Evolutionary conservation across 2,888 invertebrate genomes (phyloP), one percentile per base, ranked within the genome.

Genomic region (Pheosia gnoma): DNA sequence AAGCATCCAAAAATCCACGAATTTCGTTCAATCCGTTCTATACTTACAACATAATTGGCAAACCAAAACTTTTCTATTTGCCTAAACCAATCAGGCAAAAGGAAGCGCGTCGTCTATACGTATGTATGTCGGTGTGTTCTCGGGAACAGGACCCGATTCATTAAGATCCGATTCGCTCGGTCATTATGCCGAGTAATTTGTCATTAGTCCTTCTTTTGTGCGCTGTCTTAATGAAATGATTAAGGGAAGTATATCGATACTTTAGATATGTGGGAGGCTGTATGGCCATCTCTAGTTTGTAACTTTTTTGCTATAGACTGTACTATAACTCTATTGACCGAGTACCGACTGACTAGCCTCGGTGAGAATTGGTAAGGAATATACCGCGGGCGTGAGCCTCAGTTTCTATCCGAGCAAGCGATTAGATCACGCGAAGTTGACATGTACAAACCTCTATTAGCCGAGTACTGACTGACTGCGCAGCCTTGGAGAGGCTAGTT

Each of bases 171-270:
- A 83, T 84, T 83, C 78, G 72, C 67, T 71, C 77, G 78, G 80
- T 88, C 87, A 87, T 90, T 89, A 88, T 75, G 80, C 75, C 84
- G 74, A 71, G 83, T 84, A 86, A 89, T 89, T 85, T 86, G 85
- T 88, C 87, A 90, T 89, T 87, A 83, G 67, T 86, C 81, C 76
- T 85, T 80, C 80, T 85, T 86, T 88, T 89, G 83, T 81, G 74
- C 69, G 65, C 65, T 81, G 80, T 76, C 79, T 78, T 88, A 89
- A 90, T 90, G 83, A 88, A 88, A 86, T 89, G 85, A 89, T 88
- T 89, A 85, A 84, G 83, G 86, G 84, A 86, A 84, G 84, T 72
- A 71, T 77, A 71, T 77, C 73, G 75, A 69, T 73, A 70, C 67
- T 54, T 5, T 25, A 9, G 11, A 51, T 51, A 51, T 13, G 5